Evolutionary conservation across 2,888 invertebrate genomes (phyloP).

Genomic region (Drosophila aldrichi): DNA sequence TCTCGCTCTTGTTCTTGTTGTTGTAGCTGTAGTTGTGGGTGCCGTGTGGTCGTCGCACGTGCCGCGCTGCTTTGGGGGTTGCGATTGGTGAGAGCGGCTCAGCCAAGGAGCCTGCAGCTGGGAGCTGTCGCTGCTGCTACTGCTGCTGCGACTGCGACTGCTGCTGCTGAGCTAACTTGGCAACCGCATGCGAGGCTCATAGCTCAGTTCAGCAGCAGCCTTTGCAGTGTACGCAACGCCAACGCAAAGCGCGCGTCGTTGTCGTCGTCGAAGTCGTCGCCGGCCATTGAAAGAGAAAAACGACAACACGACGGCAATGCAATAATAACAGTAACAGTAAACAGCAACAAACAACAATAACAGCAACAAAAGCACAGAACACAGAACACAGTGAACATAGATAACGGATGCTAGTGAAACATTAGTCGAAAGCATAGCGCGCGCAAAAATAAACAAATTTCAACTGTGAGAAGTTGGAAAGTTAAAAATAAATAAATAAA

Average conservation of each 20-base stretch:
- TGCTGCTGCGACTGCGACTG: constrained; percentile 11
- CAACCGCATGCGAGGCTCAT: constrained; percentile 48
- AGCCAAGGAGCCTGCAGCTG: constrained; percentile 33
- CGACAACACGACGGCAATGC: constrained; percentile 49
- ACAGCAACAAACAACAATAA: constrained; percentile 8
- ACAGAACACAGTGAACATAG: constrained; percentile 13
- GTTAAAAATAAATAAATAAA: background rate
- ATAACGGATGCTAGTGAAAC: constrained; percentile 25
- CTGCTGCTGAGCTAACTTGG: constrained; percentile 57
- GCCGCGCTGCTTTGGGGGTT: constrained; percentile 57
- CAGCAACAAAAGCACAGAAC: background rate
- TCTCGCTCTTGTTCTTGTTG: constrained; percentile 38
- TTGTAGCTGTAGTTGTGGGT: constrained; percentile 53
- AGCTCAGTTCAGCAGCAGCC: constrained; percentile 80
- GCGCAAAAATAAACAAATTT: constrained; percentile 29
- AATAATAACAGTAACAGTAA: constrained; percentile 34
- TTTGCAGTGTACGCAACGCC: constrained; percentile 71
- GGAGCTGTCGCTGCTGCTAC: constrained; percentile 13
- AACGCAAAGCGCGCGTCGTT: constrained; percentile 58
- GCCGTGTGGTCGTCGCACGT: constrained; percentile 49
- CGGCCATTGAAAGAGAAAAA: constrained; percentile 49
- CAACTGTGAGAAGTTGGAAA: constrained; percentile 24
- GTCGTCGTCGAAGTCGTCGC: constrained; percentile 56
- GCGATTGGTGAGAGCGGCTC: constrained; percentile 26
- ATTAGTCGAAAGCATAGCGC: constrained; percentile 30